Percentiles rank a stretch among this genome's conserved stretches.
These are phyloP conservation scores for Chaetodon auriga DNA, from an alignment of 2,113 vertebrate genomes.

Conservation along the genomic window DNA sequence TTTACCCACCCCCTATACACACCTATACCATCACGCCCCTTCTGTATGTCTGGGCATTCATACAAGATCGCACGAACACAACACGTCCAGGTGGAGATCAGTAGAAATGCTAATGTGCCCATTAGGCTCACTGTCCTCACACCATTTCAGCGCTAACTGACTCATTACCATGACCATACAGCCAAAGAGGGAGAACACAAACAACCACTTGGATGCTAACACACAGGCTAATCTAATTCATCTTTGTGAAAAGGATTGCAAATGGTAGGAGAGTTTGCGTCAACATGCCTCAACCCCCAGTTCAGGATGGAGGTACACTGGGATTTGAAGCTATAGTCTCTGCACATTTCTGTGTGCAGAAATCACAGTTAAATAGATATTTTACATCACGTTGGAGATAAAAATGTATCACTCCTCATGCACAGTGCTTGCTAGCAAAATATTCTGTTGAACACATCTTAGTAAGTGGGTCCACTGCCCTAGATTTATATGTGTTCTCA, in stretches of 20 bases:
- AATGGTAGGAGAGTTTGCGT: slow-evolving; percentile 1
- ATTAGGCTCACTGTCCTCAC: slow-evolving; percentile 58
- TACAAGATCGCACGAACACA: slow-evolving; percentile 27
- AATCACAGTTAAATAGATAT: not conserved
- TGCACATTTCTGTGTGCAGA: not conserved
- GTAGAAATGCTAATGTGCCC: slow-evolving; percentile 55
- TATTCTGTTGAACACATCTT: not conserved
- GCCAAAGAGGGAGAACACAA: slow-evolving; percentile 43
- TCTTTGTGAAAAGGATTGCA: slow-evolving; percentile 64
- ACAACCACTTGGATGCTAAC: slow-evolving; percentile 56
- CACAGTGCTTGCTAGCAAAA: not conserved
- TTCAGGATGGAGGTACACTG: not conserved
- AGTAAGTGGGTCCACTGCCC: not conserved
- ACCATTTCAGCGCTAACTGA: slow-evolving; percentile 55
- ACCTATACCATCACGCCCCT: not conserved
- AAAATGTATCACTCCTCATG: not conserved
- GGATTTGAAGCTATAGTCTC: not conserved
- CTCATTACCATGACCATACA: slow-evolving; percentile 71
- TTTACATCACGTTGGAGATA: not conserved
- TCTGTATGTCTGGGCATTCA: no score
- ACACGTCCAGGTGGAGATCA: slow-evolving; percentile 36
- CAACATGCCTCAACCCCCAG: slow-evolving; percentile 11
- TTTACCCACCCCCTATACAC: slow-evolving; percentile 3
- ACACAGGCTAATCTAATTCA: slow-evolving; percentile 43
- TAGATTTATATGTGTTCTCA: not conserved